Conservation (phyloP, 2,888 invertebrate species). For the Ellobium chinense region DNA sequence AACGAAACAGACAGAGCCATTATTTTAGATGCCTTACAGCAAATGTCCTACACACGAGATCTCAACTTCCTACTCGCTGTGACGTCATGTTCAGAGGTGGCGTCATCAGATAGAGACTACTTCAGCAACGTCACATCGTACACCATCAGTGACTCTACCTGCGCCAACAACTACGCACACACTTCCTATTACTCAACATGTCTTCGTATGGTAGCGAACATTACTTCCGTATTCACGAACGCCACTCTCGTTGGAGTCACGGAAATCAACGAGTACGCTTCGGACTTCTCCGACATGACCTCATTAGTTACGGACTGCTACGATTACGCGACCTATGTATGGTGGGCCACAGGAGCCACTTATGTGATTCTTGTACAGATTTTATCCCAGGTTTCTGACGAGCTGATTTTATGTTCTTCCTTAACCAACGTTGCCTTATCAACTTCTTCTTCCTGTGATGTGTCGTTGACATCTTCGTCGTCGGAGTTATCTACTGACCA, state of each 20-base stretch:
- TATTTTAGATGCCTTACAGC: not conserved
- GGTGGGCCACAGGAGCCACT: constrained; percentile 26
- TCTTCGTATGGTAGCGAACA: not conserved
- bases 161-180: not conserved
- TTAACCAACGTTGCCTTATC: not conserved
- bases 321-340: constrained; percentile 14
- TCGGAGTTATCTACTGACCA: constrained; percentile 19
- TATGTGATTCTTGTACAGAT: constrained; percentile 16
- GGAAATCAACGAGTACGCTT: not conserved
- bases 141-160: constrained; percentile 3
- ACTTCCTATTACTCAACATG: not conserved
- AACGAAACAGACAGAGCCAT: not conserved
- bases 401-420: constrained; percentile 29
- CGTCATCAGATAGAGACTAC: not conserved
- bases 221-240: not conserved
- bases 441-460: not conserved
- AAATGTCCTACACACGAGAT: not conserved
- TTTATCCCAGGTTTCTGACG: constrained; percentile 19
- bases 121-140: not conserved
- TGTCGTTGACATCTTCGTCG: not conserved
- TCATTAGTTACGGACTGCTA: constrained; percentile 21
- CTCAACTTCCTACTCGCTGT: constrained; percentile 17
- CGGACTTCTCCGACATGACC: not conserved
- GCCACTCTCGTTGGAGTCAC: constrained; percentile 8
- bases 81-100: constrained; percentile 12